phyloP scores from a whole-genome alignment of 2,888 invertebrate species.

The Papilio gigon region DNA sequence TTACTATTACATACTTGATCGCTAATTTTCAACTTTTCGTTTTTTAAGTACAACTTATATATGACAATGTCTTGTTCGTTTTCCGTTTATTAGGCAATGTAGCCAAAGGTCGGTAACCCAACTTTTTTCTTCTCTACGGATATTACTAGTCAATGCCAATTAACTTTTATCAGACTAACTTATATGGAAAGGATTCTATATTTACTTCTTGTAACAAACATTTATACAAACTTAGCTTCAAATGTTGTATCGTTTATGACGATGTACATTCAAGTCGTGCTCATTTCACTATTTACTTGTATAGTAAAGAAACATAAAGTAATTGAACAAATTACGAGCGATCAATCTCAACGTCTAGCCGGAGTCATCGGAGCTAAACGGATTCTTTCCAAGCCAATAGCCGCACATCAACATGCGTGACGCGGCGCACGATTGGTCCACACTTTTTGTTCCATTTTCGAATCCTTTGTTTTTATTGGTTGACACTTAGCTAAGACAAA shows the following conservation, averaged over 20 bases:
- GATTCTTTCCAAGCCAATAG: constrained; percentile 81
- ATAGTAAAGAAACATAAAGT: constrained; percentile 58
- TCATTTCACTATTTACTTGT: constrained; percentile 46
- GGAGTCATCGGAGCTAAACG: constrained; percentile 79
- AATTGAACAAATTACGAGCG: constrained; percentile 63
- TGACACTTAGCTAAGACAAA: constrained; percentile 83
- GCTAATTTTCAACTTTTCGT: background rate
- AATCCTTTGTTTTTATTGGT: constrained; percentile 83
- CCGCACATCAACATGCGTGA: constrained; percentile 80
- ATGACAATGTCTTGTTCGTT: too few relatives aligned
- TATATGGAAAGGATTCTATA: too few relatives aligned
- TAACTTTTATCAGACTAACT: too few relatives aligned
- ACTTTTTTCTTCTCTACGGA: background rate
- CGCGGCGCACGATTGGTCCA: constrained; percentile 77
- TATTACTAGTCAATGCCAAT: background rate
- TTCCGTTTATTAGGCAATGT: too few relatives aligned
- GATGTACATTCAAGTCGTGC: constrained; percentile 25
- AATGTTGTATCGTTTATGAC: background rate
- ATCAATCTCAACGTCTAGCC: constrained; percentile 79
- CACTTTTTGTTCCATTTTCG: constrained; percentile 82
- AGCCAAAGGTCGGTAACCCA: background rate
- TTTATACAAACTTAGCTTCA: background rate
- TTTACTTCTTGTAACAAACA: background rate
- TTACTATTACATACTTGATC: background rate
- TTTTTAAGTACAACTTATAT: too few relatives aligned